Percentiles rank a stretch among this genome's conserved stretches.
Conservation (phyloP, 2,113 vertebrate species). For the Riparia riparia region DNA sequence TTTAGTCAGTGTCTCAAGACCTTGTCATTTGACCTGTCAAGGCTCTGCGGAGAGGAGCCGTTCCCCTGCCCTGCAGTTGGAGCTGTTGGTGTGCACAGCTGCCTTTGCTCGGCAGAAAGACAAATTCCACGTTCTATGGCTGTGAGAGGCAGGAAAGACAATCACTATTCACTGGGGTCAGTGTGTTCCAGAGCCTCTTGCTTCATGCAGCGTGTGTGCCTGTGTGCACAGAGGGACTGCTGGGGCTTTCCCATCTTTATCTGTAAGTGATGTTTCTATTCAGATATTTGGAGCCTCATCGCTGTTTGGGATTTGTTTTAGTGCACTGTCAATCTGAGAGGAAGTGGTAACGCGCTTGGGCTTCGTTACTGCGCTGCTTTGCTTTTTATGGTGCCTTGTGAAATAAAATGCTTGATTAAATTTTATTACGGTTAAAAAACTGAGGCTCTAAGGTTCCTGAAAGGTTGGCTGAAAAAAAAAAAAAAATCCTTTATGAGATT, state of each 20-base stretch:
- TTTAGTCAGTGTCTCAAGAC: neutral
- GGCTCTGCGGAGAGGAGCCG: neutral
- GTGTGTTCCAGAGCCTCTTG: neutral
- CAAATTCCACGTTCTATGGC: accelerated
- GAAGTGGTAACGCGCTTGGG: neutral
- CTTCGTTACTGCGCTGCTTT: neutral
- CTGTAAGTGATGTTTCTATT: neutral
- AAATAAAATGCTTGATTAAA: neutral
- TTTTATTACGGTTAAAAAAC: neutral
- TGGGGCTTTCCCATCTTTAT: neutral
- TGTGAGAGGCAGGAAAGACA: neutral
- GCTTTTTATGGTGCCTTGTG: neutral
- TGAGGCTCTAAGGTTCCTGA: neutral
- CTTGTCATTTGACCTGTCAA: neutral
- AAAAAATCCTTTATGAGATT: neutral
- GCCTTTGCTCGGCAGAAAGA: neutral
- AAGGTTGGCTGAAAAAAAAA: neutral
- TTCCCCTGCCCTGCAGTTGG: accelerated
- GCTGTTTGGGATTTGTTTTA: neutral
- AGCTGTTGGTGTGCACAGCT: neutral
- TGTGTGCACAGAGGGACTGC: neutral
- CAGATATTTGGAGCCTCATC: neutral
- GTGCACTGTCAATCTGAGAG: neutral
- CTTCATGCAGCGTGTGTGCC: neutral
- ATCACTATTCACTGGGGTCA: accelerated